Evolutionary conservation across 2,797 vertebrate genomes (phyloP), one percentile per base, ranked within the genome.

Genomic region (Cuculus canorus): DNA sequence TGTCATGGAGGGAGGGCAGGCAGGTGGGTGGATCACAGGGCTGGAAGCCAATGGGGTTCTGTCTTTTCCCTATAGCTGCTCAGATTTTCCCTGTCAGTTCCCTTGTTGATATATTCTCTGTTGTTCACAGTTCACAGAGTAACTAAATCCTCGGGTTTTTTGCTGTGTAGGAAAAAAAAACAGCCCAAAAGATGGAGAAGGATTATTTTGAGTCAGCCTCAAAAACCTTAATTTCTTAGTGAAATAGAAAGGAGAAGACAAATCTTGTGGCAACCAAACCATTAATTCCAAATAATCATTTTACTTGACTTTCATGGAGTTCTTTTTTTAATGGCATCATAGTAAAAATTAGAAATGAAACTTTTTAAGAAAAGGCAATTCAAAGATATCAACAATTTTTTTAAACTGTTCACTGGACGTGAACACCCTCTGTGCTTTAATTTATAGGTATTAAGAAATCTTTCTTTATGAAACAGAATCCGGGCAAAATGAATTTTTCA

Each of bases 381-480:
- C 21, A 69, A 65, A 80, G 3, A 17, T 27, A 54, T 7, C 5
- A 54, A 17, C 3, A 41, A 39, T 14, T 35, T 11, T 50, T 68
- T 39, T 8, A 2, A 52, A 14, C 71, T 16, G 1, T 52, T 70
- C 60, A 28, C 15, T 17, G 3, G 12, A 33, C 13, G 23, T 23
- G 30, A 71, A 57, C 7, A 61, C 3, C 4, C 4, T 50, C 43
- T 50, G 7, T 48, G 5, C 5, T 81, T 48, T 64, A 64, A 68
- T 0, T 48, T n/a, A 37, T 0, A 23, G 3, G 27, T 68, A 69
- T 12, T 0, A 17, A 59, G 52, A 35, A 18, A 11, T 7, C 28
- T 14, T 33, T 17, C 11, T 66, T 33, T 81, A 4, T 61, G 17
- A 65, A 88, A 32, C 1, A 76, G 3, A 1, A 8, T 70, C 72